Base-by-base conservation (phyloP, 2,888 invertebrate species). In the Zhuqinia jingwanae region DNA sequence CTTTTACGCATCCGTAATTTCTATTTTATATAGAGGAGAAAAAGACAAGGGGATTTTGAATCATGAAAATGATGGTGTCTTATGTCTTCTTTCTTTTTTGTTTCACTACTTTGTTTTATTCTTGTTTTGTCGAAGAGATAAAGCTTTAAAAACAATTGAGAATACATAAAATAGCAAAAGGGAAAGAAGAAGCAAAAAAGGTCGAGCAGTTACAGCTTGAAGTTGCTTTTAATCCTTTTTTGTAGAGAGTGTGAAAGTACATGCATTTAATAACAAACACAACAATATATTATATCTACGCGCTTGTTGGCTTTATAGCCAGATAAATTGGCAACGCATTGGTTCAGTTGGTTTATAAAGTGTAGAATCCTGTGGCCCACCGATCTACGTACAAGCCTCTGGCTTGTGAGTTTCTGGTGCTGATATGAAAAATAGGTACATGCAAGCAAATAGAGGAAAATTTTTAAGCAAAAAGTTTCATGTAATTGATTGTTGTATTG, bases 1-100 rank as follows among this genome's bases (percentile, higher is more conserved):
- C 90, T 90, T 90, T 89, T 87, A 89, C 89, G 89, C 89, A 88
- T 89, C 88, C 80, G 80, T 89, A 90, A 90, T 90, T 90, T 87
- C 89, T 78, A 70, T 78, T 83, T 87, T 70, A 83, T 76, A 30
- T 13, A 30, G 56, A 17, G 56, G 75, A 56, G 20, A 70, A 70
- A 50, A 68, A 68, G 22, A 42, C 25, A 13, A 25, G 30, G 60
- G 15, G n/a, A 17, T 8, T 47, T 10, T 3, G 58, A 1, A 75
- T 25, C 27, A 53, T 53, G 30, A 75, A 25, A 27, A 30, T 50
- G 56, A 68, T 20, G 45, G 68, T 42, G 68, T 60, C 60, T 60
- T 60, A 27, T 63, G 73, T 58, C 45, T 75, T 60, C 47, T 36
- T 56, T 56, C 75, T 76, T 53, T 25, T 27, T 70, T 56, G 27